Percentiles rank a stretch among this genome's conserved stretches.
Conservation (phyloP, 2,888 invertebrate genomes). For the Limenitis camilla region DNA sequence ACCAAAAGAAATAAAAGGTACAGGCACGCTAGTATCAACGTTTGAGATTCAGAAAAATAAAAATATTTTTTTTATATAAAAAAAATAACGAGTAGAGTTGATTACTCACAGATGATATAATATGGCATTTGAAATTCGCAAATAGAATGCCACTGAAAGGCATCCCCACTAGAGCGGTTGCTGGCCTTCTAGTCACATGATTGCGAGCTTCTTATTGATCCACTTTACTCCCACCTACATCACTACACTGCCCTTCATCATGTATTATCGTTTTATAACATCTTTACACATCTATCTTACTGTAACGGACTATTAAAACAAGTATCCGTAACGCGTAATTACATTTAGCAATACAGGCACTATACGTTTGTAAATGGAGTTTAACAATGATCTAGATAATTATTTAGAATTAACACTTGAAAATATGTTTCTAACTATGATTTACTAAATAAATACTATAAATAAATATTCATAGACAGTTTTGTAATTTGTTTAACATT, state of each 20-base stretch:
- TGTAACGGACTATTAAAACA: slow-evolving; percentile 12
- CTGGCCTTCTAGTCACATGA: slow-evolving; percentile 57
- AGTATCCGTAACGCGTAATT: slow-evolving; percentile 9
- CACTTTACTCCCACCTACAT: slow-evolving; percentile 38
- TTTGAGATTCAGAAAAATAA: too few species aligned
- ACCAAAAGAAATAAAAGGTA: too few species aligned
- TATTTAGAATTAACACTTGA: neutral
- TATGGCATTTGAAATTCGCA: slow-evolving; percentile 16
- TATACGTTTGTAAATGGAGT: neutral
- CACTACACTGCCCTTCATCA: slow-evolving; percentile 38
- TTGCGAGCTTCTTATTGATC: slow-evolving; percentile 48
- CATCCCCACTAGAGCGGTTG: slow-evolving; percentile 24
- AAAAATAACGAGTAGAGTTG: neutral
- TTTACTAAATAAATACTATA: neutral
- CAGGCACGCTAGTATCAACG: too few species aligned
- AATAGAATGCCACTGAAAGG: slow-evolving; percentile 26
- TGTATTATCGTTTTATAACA: slow-evolving; percentile 24
- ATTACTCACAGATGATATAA: slow-evolving; percentile 8
- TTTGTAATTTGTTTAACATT: too few species aligned
- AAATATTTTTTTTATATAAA: neutral
- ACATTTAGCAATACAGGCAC: slow-evolving; percentile 1
- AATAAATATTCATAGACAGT: too few species aligned
- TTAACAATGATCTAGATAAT: neutral
- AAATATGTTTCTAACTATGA: neutral
- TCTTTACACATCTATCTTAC: slow-evolving; percentile 18